Percentiles rank a stretch among this genome's conserved stretches.
phyloP scores from a whole-genome alignment of 2,797 vertebrate species.

The Ptychobarbus kaznakovi region DNA sequence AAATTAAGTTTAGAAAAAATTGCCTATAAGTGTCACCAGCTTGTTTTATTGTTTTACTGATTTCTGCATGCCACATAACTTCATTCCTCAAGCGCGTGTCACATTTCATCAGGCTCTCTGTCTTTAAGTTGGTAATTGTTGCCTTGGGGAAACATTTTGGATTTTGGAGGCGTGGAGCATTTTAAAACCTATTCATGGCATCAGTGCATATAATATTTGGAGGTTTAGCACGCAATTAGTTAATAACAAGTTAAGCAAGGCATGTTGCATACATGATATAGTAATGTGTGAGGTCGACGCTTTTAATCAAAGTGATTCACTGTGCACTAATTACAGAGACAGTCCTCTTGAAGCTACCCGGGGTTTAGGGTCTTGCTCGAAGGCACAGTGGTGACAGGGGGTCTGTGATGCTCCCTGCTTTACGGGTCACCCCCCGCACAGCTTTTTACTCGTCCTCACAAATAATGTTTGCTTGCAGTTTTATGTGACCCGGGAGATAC shows the following conservation, averaged over 20 bases:
- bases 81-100: background rate
- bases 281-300: conserved; percentile 19
- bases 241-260: conserved; percentile 22
- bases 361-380: conserved; percentile 16
- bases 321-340: conserved; percentile 31
- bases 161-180: conserved; percentile 16
- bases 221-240: conserved; percentile 19
- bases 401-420: conserved; percentile 21
- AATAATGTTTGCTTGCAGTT: conserved; percentile 9
- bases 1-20: background rate
- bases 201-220: conserved; percentile 4
- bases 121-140: conserved; percentile 23
- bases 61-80: conserved; percentile 9
- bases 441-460: conserved; percentile 22
- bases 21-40: background rate
- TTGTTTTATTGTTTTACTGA: background rate
- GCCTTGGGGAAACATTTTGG: conserved; percentile 34
- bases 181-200: conserved; percentile 11
- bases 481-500: background rate
- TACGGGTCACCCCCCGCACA: conserved; percentile 9
- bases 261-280: conserved; percentile 9
- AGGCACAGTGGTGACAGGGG: conserved; percentile 1
- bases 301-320: conserved; percentile 38
- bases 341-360: conserved; percentile 6
- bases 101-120: conserved; percentile 3